Conservation (phyloP, 2,888 invertebrate species). For the Smittia sp. region DNA sequence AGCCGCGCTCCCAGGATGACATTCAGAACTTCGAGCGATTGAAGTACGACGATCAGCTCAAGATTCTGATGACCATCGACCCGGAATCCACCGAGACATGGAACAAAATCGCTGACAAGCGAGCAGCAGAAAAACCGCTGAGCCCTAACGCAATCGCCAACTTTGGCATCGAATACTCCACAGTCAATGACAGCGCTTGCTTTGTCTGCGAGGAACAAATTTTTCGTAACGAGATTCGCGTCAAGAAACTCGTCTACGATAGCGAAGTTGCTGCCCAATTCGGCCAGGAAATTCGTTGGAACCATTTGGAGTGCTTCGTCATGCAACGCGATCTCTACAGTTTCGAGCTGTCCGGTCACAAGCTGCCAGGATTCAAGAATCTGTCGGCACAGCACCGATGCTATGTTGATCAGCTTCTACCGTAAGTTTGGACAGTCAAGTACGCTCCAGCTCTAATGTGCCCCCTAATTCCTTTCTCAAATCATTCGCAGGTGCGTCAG, state of each 20-base stretch:
- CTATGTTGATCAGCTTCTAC: slow-evolving; percentile 61
- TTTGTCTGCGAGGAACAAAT: slow-evolving; percentile 61
- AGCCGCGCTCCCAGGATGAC: not conserved
- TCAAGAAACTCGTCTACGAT: slow-evolving; percentile 82
- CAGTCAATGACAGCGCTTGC: slow-evolving; percentile 77
- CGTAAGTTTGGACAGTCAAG: slow-evolving; percentile 54
- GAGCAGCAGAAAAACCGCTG: not conserved
- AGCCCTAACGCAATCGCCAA: slow-evolving; percentile 49
- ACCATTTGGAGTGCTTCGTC: slow-evolving; percentile 88
- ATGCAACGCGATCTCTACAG: slow-evolving; percentile 55
- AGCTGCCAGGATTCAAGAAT: slow-evolving; percentile 71
- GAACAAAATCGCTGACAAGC: not conserved
- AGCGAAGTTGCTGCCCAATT: slow-evolving; percentile 74
- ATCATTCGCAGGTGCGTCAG: not conserved
- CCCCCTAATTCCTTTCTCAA: no score
- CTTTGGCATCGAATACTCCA: slow-evolving; percentile 79
- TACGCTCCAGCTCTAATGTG: no score
- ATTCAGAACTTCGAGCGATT: not conserved
- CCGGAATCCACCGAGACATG: not conserved
- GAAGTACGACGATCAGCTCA: not conserved
- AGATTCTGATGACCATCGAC: not conserved
- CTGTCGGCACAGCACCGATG: slow-evolving; percentile 71
- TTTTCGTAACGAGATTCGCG: slow-evolving; percentile 64
- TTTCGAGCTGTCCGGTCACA: slow-evolving; percentile 70
- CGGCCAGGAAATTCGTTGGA: slow-evolving; percentile 84